These are phyloP conservation scores for Herminia tarsipennalis DNA, from an alignment of 2,888 invertebrate species.

Conservation along the genomic window DNA sequence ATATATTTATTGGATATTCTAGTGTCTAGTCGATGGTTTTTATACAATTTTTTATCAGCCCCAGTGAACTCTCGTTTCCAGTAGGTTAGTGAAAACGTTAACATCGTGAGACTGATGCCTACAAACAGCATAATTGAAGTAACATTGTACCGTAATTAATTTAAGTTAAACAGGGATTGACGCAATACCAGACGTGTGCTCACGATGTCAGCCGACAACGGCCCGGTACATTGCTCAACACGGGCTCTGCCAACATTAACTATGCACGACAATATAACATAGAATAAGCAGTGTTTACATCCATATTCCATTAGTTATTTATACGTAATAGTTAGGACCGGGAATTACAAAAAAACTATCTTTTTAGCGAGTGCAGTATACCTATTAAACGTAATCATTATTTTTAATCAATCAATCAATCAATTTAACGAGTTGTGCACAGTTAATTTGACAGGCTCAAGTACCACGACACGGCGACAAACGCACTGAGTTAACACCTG, in stretches of 20 bases:
- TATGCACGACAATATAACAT: conserved; percentile 22
- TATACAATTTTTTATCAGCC: conserved; percentile 56
- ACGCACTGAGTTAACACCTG: neutral
- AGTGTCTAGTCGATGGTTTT: conserved; percentile 77
- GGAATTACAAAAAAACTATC: too few species aligned
- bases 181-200: conserved; percentile 72
- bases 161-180: conserved; percentile 68
- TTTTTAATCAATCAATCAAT: too few species aligned
- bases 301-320: too few species aligned
- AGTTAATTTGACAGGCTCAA: conserved; percentile 36
- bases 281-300: neutral
- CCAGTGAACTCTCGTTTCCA: conserved; percentile 37
- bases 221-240: conserved; percentile 24
- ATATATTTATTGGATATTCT: conserved; percentile 74
- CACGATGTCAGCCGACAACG: conserved; percentile 4
- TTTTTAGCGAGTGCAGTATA: conserved; percentile 2
- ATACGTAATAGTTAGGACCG: too few species aligned
- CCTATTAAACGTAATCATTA: too few species aligned
- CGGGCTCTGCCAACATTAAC: conserved; percentile 30
- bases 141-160: conserved; percentile 61
- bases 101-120: conserved; percentile 66
- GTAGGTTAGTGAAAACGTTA: conserved; percentile 54
- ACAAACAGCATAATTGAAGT: conserved; percentile 50
- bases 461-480: conserved; percentile 6
- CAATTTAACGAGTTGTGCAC: conserved; percentile 31